Conservation (phyloP, 1,140 invertebrate genomes). For the Leptopilina boulardi region DNA sequence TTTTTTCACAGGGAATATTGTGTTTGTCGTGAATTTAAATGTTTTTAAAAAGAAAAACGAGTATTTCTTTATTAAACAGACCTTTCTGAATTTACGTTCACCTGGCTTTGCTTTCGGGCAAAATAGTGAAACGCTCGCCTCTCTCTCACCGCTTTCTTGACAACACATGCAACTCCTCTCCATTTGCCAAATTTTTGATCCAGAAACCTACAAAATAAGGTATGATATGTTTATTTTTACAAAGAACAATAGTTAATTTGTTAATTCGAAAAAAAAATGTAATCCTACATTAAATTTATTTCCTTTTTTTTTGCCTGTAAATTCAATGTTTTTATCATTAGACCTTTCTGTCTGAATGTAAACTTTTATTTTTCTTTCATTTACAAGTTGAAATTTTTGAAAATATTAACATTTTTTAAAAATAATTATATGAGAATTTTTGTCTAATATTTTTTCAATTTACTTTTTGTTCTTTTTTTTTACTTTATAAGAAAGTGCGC, state of each 20-base stretch:
- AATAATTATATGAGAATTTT: too few species aligned
- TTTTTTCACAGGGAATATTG: neutral
- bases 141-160: constrained; percentile 93
- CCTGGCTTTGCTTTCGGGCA: constrained; percentile 92
- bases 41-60: neutral
- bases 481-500: too few species aligned
- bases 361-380: neutral
- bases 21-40: neutral
- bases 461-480: too few species aligned
- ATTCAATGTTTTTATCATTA: neutral
- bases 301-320: neutral
- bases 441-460: too few species aligned
- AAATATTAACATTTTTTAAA: neutral
- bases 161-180: constrained; percentile 96
- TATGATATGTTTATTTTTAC: constrained; percentile 12
- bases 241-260: neutral
- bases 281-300: neutral
- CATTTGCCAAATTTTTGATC: constrained; percentile 97
- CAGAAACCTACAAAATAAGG: constrained; percentile 85
- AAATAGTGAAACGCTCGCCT: constrained; percentile 90
- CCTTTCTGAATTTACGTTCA: constrained; percentile 90
- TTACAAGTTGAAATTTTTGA: neutral
- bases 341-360: neutral
- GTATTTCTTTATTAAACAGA: constrained; percentile 63
- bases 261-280: neutral